phyloP scores from a whole-genome alignment of 2,888 invertebrate species.

The Dilophus febrilis region DNA sequence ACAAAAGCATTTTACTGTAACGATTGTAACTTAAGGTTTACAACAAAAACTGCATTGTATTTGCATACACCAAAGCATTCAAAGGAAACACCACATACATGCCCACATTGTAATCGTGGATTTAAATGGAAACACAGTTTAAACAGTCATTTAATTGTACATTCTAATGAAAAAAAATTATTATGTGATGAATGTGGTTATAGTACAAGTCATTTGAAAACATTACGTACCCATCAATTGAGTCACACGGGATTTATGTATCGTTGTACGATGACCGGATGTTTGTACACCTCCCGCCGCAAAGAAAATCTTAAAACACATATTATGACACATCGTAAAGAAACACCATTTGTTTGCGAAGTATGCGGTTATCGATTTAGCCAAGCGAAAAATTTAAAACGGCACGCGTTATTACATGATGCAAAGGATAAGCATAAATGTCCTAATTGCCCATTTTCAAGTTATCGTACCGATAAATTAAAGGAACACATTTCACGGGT shows the following conservation, averaged over 20 bases:
- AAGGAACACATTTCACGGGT: slow-evolving; percentile 30
- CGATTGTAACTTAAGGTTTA: slow-evolving; percentile 33
- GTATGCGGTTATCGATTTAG: slow-evolving; percentile 38
- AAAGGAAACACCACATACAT: slow-evolving; percentile 34
- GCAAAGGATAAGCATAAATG: slow-evolving; percentile 26
- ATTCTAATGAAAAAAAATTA: slow-evolving; percentile 34
- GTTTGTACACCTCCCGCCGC: slow-evolving; percentile 32
- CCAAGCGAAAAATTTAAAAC: slow-evolving; percentile 34
- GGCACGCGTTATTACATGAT: slow-evolving; percentile 23
- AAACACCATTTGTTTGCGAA: slow-evolving; percentile 37
- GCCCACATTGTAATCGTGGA: slow-evolving; percentile 32
- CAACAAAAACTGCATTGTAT: slow-evolving; percentile 31
- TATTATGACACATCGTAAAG: slow-evolving; percentile 35
- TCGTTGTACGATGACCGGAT: slow-evolving; percentile 31
- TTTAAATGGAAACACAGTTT: slow-evolving; percentile 42
- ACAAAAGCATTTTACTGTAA: slow-evolving; percentile 35
- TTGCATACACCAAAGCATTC: slow-evolving; percentile 38
- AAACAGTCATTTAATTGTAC: slow-evolving; percentile 34
- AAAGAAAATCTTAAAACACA: slow-evolving; percentile 37
- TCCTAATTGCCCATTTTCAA: slow-evolving; percentile 31
- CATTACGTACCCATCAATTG: slow-evolving; percentile 34
- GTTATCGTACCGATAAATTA: slow-evolving; percentile 34
- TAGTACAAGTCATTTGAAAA: slow-evolving; percentile 36
- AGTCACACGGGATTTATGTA: slow-evolving; percentile 35
- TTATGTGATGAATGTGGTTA: slow-evolving; percentile 40